Percentiles rank a stretch among this genome's conserved stretches.
These are phyloP conservation scores for Rutpela maculata DNA, from an alignment of 2,888 invertebrate species.

Conservation along the genomic window DNA sequence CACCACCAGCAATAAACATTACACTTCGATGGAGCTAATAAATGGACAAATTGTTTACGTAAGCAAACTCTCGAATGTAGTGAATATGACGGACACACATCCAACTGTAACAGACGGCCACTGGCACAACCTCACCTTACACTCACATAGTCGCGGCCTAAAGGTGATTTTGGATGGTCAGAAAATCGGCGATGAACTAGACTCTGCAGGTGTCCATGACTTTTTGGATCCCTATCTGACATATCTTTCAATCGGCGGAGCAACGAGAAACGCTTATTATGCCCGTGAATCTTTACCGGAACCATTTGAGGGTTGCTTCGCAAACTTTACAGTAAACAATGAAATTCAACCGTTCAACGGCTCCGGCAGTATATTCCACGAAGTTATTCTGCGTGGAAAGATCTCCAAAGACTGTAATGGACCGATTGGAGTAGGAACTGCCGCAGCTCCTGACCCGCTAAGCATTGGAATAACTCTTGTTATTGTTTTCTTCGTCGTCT, in stretches of 20 bases:
- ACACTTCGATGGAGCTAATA: constrained; percentile 86
- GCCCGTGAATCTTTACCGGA: constrained; percentile 75
- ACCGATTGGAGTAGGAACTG: constrained; percentile 84
- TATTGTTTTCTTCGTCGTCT: constrained; percentile 93
- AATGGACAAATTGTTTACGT: constrained; percentile 87
- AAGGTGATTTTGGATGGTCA: constrained; percentile 82
- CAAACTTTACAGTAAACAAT: constrained; percentile 91
- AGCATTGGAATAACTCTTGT: constrained; percentile 95
- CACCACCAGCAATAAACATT: constrained; percentile 91
- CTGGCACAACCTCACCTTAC: constrained; percentile 92
- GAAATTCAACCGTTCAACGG: constrained; percentile 94
- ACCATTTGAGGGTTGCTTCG: constrained; percentile 92
- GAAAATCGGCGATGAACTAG: constrained; percentile 89
- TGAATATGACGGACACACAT: constrained; percentile 87
- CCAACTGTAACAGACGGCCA: constrained; percentile 85
- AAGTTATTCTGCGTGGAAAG: constrained; percentile 83
- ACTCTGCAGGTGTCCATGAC: constrained; percentile 91
- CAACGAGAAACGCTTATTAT: constrained; percentile 79
- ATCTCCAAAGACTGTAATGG: constrained; percentile 85
- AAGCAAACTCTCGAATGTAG: constrained; percentile 85
- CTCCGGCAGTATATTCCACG: constrained; percentile 87
- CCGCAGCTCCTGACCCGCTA: constrained; percentile 89
- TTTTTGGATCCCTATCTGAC: constrained; percentile 94
- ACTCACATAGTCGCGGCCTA: constrained; percentile 82
- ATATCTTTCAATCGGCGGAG: constrained; percentile 87